Conservation (phyloP, 2,888 invertebrate species). For the Noctua janthina region DNA sequence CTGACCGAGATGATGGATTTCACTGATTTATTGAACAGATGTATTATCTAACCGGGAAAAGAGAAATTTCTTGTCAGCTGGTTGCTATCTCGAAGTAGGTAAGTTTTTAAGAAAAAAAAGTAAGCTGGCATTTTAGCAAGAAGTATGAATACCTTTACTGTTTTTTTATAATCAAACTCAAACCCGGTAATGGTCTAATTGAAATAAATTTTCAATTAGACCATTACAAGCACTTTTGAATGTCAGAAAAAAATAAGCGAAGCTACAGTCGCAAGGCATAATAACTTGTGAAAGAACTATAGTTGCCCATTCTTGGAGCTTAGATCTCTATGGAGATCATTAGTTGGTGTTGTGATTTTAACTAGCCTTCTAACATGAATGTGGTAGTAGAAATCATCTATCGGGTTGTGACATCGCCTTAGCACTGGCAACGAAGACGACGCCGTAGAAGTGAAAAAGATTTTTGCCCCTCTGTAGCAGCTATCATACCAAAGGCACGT, state of each 20-base stretch:
- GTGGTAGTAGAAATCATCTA: background rate
- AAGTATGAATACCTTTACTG: background rate
- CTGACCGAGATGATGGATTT: slow-evolving; percentile 59
- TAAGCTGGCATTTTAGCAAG: background rate
- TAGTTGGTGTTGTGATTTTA: background rate
- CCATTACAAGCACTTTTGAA: no score
- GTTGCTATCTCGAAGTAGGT: background rate
- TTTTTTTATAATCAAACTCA: no score
- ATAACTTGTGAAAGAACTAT: no score
- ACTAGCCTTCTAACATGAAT: background rate
- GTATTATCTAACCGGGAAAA: slow-evolving; percentile 31
- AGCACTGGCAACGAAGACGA: background rate
- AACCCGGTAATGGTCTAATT: no score
- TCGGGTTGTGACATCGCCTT: background rate
- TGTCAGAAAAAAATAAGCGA: no score
- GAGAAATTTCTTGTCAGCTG: slow-evolving; percentile 13
- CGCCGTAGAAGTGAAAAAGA: background rate
- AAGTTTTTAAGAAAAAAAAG: background rate
- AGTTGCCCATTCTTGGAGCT: no score
- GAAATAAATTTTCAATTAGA: no score
- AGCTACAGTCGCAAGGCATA: no score
- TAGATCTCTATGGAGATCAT: background rate
- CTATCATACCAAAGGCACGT: background rate
- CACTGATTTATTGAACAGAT: slow-evolving; percentile 61
- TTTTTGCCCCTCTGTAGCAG: background rate